A percentile compares a stretch with the other conserved stretches of the same genome.
phyloP scores from a whole-genome alignment of 2,113 vertebrate genomes.

The Cairina moschata region DNA sequence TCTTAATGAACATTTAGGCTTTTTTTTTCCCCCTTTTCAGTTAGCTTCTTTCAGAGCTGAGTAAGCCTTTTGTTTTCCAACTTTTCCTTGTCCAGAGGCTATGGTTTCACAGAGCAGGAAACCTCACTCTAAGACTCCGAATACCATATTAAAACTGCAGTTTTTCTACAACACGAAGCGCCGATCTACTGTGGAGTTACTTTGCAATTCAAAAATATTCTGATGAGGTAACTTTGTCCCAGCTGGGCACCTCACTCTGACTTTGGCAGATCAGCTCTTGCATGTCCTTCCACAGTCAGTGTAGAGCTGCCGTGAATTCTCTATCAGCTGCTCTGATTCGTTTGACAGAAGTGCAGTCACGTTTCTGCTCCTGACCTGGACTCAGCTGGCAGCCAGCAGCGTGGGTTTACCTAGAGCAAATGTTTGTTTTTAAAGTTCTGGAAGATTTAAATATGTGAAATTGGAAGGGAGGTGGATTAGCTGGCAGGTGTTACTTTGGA shows the following conservation, averaged over 20 bases:
- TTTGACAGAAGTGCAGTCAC: neutral
- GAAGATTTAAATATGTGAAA: neutral
- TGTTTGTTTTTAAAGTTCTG: neutral
- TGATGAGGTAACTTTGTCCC: conserved; percentile 35
- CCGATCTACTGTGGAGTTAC: neutral
- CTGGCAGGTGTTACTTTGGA: conserved; percentile 24
- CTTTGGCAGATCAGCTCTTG: conserved; percentile 35
- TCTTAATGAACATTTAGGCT: neutral
- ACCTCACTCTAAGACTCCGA: neutral
- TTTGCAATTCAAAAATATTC: conserved; percentile 25
- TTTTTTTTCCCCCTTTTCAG: neutral
- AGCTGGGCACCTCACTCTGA: neutral
- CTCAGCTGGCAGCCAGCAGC: neutral
- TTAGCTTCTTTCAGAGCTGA: neutral
- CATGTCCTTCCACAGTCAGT: neutral
- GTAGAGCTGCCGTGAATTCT: conserved; percentile 18
- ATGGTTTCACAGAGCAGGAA: neutral
- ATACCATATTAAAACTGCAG: neutral
- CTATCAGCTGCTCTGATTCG: neutral
- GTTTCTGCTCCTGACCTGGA: neutral
- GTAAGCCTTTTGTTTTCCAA: neutral
- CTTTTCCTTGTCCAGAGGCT: neutral
- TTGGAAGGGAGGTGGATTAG: neutral
- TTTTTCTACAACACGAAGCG: neutral
- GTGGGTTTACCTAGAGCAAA: neutral